Evolutionary conservation across 2,888 invertebrate species (phyloP).

Genomic region (Chymomyza amoena): DNA sequence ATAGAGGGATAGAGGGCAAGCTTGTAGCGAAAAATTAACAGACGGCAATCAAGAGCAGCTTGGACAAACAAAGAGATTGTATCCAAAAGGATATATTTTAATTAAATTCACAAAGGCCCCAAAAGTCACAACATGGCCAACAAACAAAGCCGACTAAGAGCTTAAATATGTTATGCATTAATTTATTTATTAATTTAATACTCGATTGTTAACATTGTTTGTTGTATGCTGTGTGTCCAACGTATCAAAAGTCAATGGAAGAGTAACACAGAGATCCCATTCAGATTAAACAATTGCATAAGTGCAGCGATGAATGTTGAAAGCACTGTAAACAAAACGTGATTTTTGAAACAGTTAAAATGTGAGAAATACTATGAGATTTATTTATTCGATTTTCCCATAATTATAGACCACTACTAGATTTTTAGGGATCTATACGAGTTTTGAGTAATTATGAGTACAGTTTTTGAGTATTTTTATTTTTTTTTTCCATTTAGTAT

Average conservation of each 20-base stretch:
- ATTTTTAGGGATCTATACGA: no score
- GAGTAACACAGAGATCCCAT: neutral
- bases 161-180: neutral
- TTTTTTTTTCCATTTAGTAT: no score
- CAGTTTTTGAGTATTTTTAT: no score
- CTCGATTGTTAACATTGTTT: neutral
- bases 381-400: no score
- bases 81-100: slow-evolving; percentile 1
- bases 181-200: neutral
- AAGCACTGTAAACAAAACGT: neutral
- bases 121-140: neutral
- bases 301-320: neutral
- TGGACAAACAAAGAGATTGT: neutral
- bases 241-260: neutral
- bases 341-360: no score
- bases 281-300: neutral
- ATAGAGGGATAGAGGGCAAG: neutral
- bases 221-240: neutral
- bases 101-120: neutral
- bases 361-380: no score
- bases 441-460: no score
- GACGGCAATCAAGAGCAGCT: neutral
- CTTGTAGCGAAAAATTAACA: neutral
- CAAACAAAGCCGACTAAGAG: neutral
- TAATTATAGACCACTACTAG: no score